These are phyloP conservation scores for Zophobas atratus DNA, from an alignment of 1,140 invertebrate genomes.

Conservation along the genomic window DNA sequence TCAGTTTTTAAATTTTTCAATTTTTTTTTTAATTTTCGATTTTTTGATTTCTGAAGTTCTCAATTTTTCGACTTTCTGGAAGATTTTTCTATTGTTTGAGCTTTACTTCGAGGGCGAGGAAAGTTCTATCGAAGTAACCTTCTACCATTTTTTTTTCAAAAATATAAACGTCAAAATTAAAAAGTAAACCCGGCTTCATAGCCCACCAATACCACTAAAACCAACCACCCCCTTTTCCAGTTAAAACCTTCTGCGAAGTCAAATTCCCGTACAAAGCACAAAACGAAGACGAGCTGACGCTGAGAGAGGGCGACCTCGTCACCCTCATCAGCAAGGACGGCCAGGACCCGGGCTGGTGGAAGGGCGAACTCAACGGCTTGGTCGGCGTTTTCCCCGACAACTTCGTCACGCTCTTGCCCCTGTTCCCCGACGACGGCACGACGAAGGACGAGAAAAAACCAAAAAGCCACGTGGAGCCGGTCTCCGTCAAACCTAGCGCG, in stretches of 20 bases:
- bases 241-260: slow-evolving; percentile 79
- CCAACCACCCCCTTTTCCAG: slow-evolving; percentile 53
- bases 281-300: slow-evolving; percentile 94
- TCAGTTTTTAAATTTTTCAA: no score
- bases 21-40: no score
- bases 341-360: slow-evolving; percentile 97
- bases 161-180: no score
- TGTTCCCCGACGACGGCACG: slow-evolving; percentile 44
- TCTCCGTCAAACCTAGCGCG: slow-evolving; percentile 63
- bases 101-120: no score
- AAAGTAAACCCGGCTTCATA: no score
- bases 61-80: no score
- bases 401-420: slow-evolving; percentile 82
- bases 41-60: no score
- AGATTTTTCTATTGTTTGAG: no score
- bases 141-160: no score
- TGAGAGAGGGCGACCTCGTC: slow-evolving; percentile 93
- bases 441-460: slow-evolving; percentile 48
- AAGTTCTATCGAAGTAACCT: no score
- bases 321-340: slow-evolving; percentile 89
- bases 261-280: slow-evolving; percentile 91
- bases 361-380: slow-evolving; percentile 91
- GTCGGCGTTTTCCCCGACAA: slow-evolving; percentile 97
- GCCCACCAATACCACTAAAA: no score
- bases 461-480: slow-evolving; percentile 41